A percentile compares a stretch with the other conserved stretches of the same genome.
phyloP scores from a whole-genome alignment of 1,140 invertebrate species.

The Aphaenogaster rudis region DNA sequence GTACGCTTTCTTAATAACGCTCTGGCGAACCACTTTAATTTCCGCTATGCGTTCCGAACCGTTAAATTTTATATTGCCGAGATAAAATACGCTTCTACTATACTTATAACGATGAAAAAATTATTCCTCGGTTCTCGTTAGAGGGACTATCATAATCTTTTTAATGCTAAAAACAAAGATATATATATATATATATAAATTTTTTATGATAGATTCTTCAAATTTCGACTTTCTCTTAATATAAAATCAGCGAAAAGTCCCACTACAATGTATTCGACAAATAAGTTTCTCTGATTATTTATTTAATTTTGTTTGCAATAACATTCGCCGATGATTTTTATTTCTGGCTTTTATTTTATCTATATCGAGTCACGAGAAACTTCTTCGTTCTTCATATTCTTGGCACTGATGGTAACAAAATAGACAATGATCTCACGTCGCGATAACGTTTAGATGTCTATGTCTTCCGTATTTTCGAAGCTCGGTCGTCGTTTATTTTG shows the following conservation, averaged over 20 bases:
- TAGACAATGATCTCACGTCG: background rate
- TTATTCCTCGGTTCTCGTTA: background rate
- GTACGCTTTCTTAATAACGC: slow-evolving; percentile 37
- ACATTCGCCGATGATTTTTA: background rate
- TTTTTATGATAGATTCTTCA: background rate
- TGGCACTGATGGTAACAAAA: background rate
- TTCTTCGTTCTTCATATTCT: background rate
- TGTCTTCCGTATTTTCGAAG: background rate
- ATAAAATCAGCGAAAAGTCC: background rate
- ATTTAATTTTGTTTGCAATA: background rate
- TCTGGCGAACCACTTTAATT: slow-evolving; percentile 13
- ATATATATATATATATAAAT: too few relatives aligned
- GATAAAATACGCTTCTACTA: background rate
- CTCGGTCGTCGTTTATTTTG: background rate
- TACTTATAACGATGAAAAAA: background rate
- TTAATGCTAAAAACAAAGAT: background rate
- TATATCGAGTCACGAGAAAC: background rate
- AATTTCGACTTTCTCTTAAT: background rate
- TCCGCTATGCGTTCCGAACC: background rate
- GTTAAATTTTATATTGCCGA: slow-evolving; percentile 15
- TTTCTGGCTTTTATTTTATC: background rate
- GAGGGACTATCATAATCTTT: background rate
- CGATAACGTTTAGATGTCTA: background rate
- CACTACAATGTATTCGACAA: background rate
- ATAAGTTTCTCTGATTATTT: background rate